Conservation (phyloP, 1,140 invertebrate species). For the Diachasma alloeum region DNA sequence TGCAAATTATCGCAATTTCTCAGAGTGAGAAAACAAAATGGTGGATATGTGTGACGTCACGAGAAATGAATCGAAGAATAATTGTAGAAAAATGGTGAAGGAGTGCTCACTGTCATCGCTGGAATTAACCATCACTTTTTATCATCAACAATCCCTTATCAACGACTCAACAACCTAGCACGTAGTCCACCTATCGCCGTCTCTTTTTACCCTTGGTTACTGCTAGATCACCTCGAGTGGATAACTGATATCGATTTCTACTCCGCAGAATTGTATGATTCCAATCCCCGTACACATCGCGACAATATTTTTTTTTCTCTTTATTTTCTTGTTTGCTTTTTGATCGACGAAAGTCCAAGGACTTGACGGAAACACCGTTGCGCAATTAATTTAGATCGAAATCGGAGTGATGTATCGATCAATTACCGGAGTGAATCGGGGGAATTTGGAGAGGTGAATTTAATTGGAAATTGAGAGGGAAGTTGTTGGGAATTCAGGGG, state of each 20-base stretch:
- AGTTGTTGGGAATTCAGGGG: neutral
- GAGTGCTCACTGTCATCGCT: slow-evolving; percentile 40
- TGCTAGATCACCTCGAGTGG: slow-evolving; percentile 12
- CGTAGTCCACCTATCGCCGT: neutral
- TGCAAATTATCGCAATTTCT: too few species aligned
- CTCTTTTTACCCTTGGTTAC: slow-evolving; percentile 15
- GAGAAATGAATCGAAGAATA: neutral
- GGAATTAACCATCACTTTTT: slow-evolving; percentile 37
- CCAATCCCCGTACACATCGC: neutral
- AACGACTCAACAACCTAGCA: slow-evolving; percentile 7
- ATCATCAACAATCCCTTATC: slow-evolving; percentile 48
- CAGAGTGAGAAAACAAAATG: too few species aligned
- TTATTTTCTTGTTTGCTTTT: slow-evolving; percentile 1
- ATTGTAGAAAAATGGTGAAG: neutral
- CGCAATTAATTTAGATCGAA: slow-evolving; percentile 8
- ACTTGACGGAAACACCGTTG: neutral
- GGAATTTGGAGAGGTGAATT: neutral
- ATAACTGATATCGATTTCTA: slow-evolving; percentile 8
- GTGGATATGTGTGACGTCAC: neutral
- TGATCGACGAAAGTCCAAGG: slow-evolving; percentile 6
- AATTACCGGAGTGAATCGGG: neutral
- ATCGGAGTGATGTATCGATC: slow-evolving; percentile 9
- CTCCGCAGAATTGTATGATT: neutral
- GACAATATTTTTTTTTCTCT: neutral
- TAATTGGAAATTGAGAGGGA: neutral